Evolutionary conservation across 2,113 vertebrate genomes (phyloP), one percentile per base, ranked within the genome.

Genomic region (Excalfactoria chinensis): DNA sequence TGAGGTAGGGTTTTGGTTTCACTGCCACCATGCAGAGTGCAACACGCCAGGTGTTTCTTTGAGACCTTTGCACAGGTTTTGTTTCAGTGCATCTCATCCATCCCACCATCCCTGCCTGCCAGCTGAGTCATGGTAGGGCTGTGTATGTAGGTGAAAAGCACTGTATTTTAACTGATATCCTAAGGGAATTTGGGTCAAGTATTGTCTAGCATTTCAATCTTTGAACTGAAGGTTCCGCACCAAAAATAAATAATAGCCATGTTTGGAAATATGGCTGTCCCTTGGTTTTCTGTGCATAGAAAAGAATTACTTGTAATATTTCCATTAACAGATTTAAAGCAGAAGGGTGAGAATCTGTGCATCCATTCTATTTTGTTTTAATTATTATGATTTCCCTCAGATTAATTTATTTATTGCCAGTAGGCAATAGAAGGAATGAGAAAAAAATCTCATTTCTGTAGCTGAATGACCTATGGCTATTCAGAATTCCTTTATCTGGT

Each of bases 11-110:
- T 15, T 26, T 0, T 35, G 32, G 28, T 23, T 55, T 28, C 48
- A 2, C 1, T 34, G 34, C 16, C 21, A 59, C 17, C 8, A 25
- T 16, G 25, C 17, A 72, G 32, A 51, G 9, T 12, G 9, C 4
- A 17, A 35, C 18, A 17, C 18, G 25, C 15, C 30, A 43, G 69
- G 16, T 0, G 0, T 30, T 40, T 66, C 44, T 44, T 43, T 0
- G 1, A 16, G 21, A 46, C 21, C 22, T 62, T 11, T 17, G 51
- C 28, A 55, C 51, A 13, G 35, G 2, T 34, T 60, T 35, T 51
- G 59, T 48, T 82, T n/a, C 48, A 26, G 11, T 73, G 77, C 11
- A 41, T 21, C 35, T 70, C 5, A 0, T 2, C 14, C 37, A 3
- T 30, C 5, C 56, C 34, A 7, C 1, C 7, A 1, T 20, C 23